Percentiles rank a stretch among this genome's conserved stretches.
phyloP scores from a whole-genome alignment of 2,113 vertebrate genomes.

The Phrynosoma blainvillii region DNA sequence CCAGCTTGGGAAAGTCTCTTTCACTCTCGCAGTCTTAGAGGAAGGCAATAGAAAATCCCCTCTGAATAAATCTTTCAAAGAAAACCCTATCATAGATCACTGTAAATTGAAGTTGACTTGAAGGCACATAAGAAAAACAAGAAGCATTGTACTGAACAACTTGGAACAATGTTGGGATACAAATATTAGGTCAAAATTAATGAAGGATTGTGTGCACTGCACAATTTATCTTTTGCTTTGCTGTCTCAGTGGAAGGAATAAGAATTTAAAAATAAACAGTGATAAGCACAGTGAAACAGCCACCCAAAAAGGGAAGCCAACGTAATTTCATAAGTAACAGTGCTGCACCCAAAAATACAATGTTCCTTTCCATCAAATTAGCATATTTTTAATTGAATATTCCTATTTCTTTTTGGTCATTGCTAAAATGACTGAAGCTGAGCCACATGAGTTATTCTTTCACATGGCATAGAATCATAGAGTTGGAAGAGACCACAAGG shows the following conservation, averaged over 20 bases:
- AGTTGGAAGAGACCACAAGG: no score
- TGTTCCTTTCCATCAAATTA: conserved; percentile 8
- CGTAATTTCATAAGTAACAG: background rate
- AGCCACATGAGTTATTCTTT: background rate
- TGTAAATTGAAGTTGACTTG: no score
- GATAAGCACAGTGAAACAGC: background rate
- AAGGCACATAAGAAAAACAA: no score
- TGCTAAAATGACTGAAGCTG: background rate
- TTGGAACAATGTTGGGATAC: background rate
- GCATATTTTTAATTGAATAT: conserved; percentile 22
- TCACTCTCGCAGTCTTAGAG: no score
- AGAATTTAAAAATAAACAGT: background rate
- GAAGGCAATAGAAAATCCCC: no score
- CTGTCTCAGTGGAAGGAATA: background rate
- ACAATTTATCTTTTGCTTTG: background rate
- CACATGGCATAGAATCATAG: background rate
- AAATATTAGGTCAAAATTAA: background rate
- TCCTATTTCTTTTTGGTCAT: background rate
- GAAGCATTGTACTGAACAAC: background rate
- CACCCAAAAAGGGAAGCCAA: background rate
- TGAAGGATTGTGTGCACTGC: no score
- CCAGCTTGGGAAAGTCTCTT: no score
- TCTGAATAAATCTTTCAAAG: no score
- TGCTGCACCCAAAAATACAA: background rate
- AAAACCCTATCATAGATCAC: no score